Base-by-base conservation (phyloP, 2,888 invertebrate species). In the Hipparchia semele region DNA sequence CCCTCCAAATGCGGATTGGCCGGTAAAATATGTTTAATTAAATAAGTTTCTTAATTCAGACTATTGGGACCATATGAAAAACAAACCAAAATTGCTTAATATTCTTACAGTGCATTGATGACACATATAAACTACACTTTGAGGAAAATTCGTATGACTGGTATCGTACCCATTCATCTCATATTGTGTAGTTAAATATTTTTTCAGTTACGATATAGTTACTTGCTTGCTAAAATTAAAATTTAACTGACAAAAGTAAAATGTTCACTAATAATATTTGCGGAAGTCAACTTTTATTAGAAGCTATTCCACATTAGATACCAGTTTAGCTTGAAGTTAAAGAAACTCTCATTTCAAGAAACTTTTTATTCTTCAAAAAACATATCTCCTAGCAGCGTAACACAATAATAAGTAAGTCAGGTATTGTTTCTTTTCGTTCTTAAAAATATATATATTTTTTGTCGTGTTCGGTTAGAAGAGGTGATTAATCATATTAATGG, bases 51-150 rank as follows among this genome's bases (percentile, higher is more conserved):
- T 23, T 23, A 23, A 39, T 39, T 39, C 39, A 39, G 39, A 39
- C 39, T 5, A 39, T 39, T 39, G 49, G 7, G 49, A 6, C 39
- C 2, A 39, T 39, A 39, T 39, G 49, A 49, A 49, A 49, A 49
- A 33, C 49, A 46, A 68, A 45, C 51, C 56, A 56, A 61, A 71
- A 71, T 65, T 71, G 53, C 53, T 54, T 53, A 68, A 1, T 39
- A 5, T 39, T 4, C 62, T 60, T 51, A 58, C 59, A 68, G 65
- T 64, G 64, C 67, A 68, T 67, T 70, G 49, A 71, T 61, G 54
- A 68, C 51, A 66, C 65, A 71, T 70, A 54, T 39, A 62, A 60
- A 62, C 66, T 58, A 71, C 65, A 62, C 61, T 58, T 60, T 13
- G 58, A 45, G 61, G 67, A 46, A 54, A 60, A 49, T 58, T 49